Evolutionary conservation across 2,888 invertebrate species (phyloP), one percentile per base, ranked within the genome.

Genomic region (Bellardia bayeri): DNA sequence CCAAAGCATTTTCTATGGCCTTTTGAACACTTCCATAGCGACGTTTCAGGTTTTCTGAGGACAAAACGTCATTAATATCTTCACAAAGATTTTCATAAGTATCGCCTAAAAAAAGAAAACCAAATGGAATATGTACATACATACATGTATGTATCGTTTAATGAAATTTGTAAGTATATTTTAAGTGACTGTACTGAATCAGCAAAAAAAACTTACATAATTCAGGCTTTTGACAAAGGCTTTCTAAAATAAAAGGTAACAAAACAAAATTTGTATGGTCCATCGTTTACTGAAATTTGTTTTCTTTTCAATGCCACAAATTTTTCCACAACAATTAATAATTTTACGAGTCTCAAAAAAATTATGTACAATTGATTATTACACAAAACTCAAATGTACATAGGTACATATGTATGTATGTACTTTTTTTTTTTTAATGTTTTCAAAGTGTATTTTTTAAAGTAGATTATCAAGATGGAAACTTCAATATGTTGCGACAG

Each of bases 31-130:
- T 78, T 2, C 71, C 83, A 40, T 81, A 68, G n/a, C 30, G 33
- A 4, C 4, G 40, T 11, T 75, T 69, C 6, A 71, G 13, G n/a
- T 83, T 74, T 23, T 87, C 83, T 13, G 58, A 11, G 3, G 71
- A 71, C 33, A 89, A 68, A 71, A 86, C 61, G 23, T 61, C 56
- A 63, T 87, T 68, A 8, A 89, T 56, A 33, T 89, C 88, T 9
- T 69, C n/a, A 45, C 76, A 86, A 33, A 89, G 86, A 74, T 88
- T 82, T 11, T 89, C 88, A 16, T 87, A 87, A 42, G 89, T 86
- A 33, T 90, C 89, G 76, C 89, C 90, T 90, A 75, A 63, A 30
- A 85, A 88, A 80, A 56, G 13, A 4, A 83, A 37, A 16, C 13
- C n/a, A 51, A 37, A 40, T 9, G n/a, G n/a, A n/a, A n/a, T n/a